Evolutionary conservation across 2,797 vertebrate genomes (phyloP), one percentile per base, ranked within the genome.

Genomic region (Crax fasciolata): DNA sequence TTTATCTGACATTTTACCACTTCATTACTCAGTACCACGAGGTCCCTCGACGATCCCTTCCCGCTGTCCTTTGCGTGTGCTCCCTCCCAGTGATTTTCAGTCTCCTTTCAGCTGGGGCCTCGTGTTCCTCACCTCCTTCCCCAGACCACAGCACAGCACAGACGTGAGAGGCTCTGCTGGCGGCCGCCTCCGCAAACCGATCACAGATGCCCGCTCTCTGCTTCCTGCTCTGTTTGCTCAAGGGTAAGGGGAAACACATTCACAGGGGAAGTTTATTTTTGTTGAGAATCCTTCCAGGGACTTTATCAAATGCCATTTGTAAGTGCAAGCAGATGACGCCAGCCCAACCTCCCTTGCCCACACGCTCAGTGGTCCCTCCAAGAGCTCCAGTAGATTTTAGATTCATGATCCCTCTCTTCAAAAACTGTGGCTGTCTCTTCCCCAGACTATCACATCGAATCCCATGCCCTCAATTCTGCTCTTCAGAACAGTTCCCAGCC

Each of bases 401-500:
- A 58, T 85, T 7, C 63, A 23, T 2, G 23, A 77, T 21, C 84
- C 19, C 59, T 62, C 58, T 27, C 52, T 18, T 48, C 51, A 75
- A 59, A 55, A 84, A 2, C 51, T 3, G 8, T 3, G 78, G 72
- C 75, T 63, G 32, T 35, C 84, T 92, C 63, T 49, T 39, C 75
- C 44, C 28, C 61, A 19, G 38, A 6, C 17, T 4, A 59, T 25
- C 52, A 52, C 0, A 0, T 48, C 63, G 30, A 41, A 85, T 57
- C 51, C 2, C 1, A 16, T 71, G 84, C 66, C 62, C 77, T 82
- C 77, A 27, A 6, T 82, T 78, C 35, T 62, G 51, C 24, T 77
- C 74, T 23, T 90, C 73, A 67, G 61, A 94, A 80, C 68, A 74
- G 75, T 24, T 92, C 54, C 87, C 67, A 15, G 68, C 52, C 72